Evolutionary conservation across 2,113 vertebrate genomes (phyloP), one percentile per base, ranked within the genome.

Genomic region (Fulica atra): DNA sequence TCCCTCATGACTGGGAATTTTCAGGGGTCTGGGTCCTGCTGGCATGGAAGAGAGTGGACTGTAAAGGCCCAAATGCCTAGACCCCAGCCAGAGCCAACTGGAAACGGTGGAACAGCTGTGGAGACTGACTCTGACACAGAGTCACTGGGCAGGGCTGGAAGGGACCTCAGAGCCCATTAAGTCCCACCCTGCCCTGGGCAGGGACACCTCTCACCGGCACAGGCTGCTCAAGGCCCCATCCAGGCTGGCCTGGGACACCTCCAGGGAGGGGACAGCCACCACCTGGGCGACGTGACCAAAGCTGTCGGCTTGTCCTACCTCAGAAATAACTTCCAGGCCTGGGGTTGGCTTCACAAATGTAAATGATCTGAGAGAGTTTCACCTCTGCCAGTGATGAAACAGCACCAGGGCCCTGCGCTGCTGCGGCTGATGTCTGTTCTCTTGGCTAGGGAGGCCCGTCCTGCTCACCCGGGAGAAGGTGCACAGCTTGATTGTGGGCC

Each of bases 381-480:
- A 36, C 83, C 66, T 80, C 77, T 19, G 8, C 25, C 84, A 14
- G n/a, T 42, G 29, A 87, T 88, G 88, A 60, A 93, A 56, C 35
- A 77, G 13, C 53, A 51, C 9, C 38, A 26, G 5, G 35, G 66
- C 65, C 61, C 59, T 13, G 65, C 48, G 87, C 19, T 78, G 50
- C 82, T 82, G 15, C n/a, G 86, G 29, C 35, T 33, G 50, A 38
- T 53, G n/a, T 50, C 63, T 83, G 44, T 77, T 89, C 80, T 79
- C 40, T 63, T 78, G 87, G 92, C 46, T 92, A 86, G 80, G 19
- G 16, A 86, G 42, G 80, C n/a, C 50, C 53, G 19, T 68, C 40
- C 26, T 46, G 85, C 72, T 16, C 5, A 4, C 16, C 3, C 64
- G 95, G 97, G 97, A 95, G 96, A 97, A 97, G 89, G 90, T 82